Evolutionary conservation across 2,888 invertebrate genomes (phyloP).

Genomic region (Rhopalosiphum nymphaeae): DNA sequence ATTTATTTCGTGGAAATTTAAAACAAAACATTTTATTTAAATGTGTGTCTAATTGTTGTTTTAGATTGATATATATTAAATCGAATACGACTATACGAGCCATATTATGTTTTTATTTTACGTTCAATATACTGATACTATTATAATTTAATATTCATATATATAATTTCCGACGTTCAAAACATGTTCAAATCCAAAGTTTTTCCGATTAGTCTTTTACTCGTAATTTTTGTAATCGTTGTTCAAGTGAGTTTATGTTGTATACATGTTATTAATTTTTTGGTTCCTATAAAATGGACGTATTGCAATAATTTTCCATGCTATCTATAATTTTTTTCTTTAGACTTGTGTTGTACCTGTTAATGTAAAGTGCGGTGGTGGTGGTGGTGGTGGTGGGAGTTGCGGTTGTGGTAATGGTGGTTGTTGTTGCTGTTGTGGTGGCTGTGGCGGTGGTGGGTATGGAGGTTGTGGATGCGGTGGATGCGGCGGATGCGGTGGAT

Average conservation of each 20-base stretch:
- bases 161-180: not conserved
- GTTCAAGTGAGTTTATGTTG: not conserved
- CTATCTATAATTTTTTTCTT: not conserved
- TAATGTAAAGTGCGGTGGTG: not conserved
- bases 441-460: not conserved
- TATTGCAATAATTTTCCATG: not conserved
- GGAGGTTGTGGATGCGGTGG: not conserved
- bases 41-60: not conserved
- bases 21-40: not conserved
- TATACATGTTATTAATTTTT: not conserved
- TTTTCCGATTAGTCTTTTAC: not conserved
- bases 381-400: not conserved
- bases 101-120: not conserved
- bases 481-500: not conserved
- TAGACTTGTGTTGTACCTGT: slow-evolving; percentile 10
- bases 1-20: not conserved
- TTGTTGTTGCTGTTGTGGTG: not conserved
- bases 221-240: not conserved
- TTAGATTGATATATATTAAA: not conserved
- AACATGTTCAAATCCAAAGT: not conserved
- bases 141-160: not conserved
- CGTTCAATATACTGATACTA: not conserved
- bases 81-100: not conserved
- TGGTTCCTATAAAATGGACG: not conserved
- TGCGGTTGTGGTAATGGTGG: not conserved